Base-by-base conservation (phyloP, 2,888 invertebrate genomes). In the Athrips mouffetella region DNA sequence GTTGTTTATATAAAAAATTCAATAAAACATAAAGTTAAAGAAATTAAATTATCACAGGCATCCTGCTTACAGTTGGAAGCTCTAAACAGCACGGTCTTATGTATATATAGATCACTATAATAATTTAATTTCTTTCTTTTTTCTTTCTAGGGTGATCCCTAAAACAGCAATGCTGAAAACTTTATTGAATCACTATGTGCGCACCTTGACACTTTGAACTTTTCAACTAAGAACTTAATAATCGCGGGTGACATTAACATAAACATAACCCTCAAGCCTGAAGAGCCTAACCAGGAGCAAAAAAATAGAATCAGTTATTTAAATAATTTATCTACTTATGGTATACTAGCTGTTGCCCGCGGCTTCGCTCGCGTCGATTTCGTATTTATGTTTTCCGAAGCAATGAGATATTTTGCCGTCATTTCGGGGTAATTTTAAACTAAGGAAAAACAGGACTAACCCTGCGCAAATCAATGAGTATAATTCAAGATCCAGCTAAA, bases 101-200 rank as follows among this genome's bases (percentile, higher is more conserved):
- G 13, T 45, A 45, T 45, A 8, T 33, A 45, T 15, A 4, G 18
- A 4, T 45, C 30, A n/a, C n/a, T n/a, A n/a, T n/a, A n/a, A n/a
- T n/a, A n/a, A n/a, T n/a, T n/a, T n/a, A n/a, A n/a, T n/a, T n/a
- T n/a, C n/a, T n/a, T n/a, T n/a, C n/a, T n/a, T n/a, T n/a, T n/a
- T n/a, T n/a, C n/a, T n/a, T n/a, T n/a, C n/a, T n/a, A n/a, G n/a
- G n/a, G n/a, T n/a, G n/a, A n/a, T 31, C 16, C 30, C 13, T 8
- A 30, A 10, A 18, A 31, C 20, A 16, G 8, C n/a, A 30, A 16
- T 29, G 45, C 30, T 31, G 30, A 30, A 13, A 18, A 5, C 5
- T 29, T 31, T 18, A 45, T 45, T 13, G 13, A 31, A 2, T 45
- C 31, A 20, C 8, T 29, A 5, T 4, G 31, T 10, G 13, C 23